Evolutionary conservation across 2,888 invertebrate genomes (phyloP), one percentile per base, ranked within the genome.

Genomic region (Ormyrus pomaceus): DNA sequence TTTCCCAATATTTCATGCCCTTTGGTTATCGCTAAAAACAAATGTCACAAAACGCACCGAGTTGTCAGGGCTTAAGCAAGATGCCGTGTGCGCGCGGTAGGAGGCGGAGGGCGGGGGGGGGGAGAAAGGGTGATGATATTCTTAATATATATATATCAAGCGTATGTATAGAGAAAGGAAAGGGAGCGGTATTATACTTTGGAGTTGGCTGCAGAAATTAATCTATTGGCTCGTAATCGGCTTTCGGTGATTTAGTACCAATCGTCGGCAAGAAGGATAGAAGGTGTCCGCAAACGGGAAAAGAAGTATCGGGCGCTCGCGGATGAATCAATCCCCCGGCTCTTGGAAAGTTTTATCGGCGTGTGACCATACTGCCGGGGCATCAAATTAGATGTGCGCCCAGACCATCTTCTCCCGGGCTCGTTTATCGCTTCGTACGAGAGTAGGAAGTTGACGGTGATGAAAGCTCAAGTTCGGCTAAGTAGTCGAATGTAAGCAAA

Each of bases 211-310:
- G 68, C 85, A 86, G 86, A 87, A 89, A 90, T 89, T 89, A 89
- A 90, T 89, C 88, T 87, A 86, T 87, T 87, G 85, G 84, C 84
- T 83, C 82, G 86, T 90, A 90, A 90, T 89, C 90, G 89, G 89
- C 88, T 90, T 90, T 84, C 81, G 77, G 82, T 88, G 87, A 88
- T 89, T 87, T 87, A 87, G 83, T 80, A 84, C 79, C 83, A 79
- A 83, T 81, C 82, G 84, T 80, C 84, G 82, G 80, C 83, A 84
- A 83, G 82, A 80, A 83, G 84, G 84, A 85, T 78, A 83, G 84
- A 84, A 83, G 85, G 84, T 81, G 84, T 83, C 84, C 77, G 62
- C 77, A 81, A 79, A 78, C 71, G 69, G 83, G 83, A 85, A 83
- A 84, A 82, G 77, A 81, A 84, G 82, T 77, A 82, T 77, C 72